Percentiles rank a stretch among this genome's conserved stretches.
Evolutionary conservation across 2,113 vertebrate genomes (phyloP).

Genomic region (Pipra filicauda): DNA sequence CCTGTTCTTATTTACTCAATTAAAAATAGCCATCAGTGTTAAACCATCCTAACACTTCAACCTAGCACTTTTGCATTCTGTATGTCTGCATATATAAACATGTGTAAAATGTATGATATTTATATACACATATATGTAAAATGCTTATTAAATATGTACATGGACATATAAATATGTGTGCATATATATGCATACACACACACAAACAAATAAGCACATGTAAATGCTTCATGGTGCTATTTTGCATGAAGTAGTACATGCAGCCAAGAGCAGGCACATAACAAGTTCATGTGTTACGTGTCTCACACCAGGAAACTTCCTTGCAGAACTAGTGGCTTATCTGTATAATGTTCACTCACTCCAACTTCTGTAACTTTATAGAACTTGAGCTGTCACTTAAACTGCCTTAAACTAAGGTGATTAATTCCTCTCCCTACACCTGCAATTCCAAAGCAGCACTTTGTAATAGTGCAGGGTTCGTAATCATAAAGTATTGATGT

Average conservation of each 20-base stretch:
- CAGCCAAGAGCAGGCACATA: neutral
- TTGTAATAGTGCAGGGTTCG: neutral
- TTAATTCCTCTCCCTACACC: neutral
- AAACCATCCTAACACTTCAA: neutral
- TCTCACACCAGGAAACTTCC: neutral
- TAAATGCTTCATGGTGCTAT: neutral
- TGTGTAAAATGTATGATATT: neutral
- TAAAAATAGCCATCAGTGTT: constrained; percentile 18
- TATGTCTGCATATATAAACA: neutral
- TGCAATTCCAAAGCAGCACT: neutral
- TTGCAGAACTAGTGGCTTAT: neutral
- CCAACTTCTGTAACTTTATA: neutral
- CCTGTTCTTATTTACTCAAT: constrained; percentile 16
- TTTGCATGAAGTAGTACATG: neutral
- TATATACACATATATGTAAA: neutral
- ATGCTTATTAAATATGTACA: neutral
- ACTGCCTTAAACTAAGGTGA: neutral
- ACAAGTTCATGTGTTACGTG: accelerated
- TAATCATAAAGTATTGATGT: constrained; percentile 60
- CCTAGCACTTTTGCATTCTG: neutral
- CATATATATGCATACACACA: neutral
- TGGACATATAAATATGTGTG: accelerated
- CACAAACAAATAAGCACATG: accelerated
- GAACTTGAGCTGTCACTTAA: neutral
- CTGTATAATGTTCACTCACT: neutral